phyloP scores from a whole-genome alignment of 2,113 vertebrate genomes.

The Lipotes vexillifer region DNA sequence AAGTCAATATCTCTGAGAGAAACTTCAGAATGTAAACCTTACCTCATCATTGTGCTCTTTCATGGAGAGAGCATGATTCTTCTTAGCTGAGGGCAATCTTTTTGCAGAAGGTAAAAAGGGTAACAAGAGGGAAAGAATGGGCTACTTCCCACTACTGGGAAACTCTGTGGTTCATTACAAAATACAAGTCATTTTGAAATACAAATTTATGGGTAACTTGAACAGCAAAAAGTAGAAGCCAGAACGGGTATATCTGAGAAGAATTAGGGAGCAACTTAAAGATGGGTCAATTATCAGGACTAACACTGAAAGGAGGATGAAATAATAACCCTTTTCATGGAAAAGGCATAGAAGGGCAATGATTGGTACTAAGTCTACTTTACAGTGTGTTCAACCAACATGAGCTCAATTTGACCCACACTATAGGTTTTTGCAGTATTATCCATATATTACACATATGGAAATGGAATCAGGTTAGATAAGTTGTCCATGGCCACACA shows the following conservation, averaged over 20 bases:
- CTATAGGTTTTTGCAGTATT: neutral
- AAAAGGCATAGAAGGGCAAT: neutral
- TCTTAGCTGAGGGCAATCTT: neutral
- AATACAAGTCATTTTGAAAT: neutral
- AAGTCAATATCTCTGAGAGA: neutral
- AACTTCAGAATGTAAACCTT: neutral
- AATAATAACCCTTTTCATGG: neutral
- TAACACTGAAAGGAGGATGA: neutral
- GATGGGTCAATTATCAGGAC: neutral
- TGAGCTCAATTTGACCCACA: neutral
- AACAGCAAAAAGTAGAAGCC: neutral
- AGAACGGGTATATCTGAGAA: neutral
- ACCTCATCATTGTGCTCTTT: neutral
- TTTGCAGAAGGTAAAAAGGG: neutral
- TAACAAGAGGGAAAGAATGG: neutral
- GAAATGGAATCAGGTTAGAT: neutral
- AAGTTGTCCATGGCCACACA: neutral
- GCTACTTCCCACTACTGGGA: neutral
- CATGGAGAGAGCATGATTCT: rapidly evolving
- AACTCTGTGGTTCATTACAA: neutral
- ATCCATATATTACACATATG: neutral
- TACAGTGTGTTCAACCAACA: neutral
- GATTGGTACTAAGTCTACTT: neutral
- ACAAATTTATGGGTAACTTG: neutral
- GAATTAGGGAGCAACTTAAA: neutral